phyloP scores from a whole-genome alignment of 2,797 vertebrate genomes.

The Sebastes minor region DNA sequence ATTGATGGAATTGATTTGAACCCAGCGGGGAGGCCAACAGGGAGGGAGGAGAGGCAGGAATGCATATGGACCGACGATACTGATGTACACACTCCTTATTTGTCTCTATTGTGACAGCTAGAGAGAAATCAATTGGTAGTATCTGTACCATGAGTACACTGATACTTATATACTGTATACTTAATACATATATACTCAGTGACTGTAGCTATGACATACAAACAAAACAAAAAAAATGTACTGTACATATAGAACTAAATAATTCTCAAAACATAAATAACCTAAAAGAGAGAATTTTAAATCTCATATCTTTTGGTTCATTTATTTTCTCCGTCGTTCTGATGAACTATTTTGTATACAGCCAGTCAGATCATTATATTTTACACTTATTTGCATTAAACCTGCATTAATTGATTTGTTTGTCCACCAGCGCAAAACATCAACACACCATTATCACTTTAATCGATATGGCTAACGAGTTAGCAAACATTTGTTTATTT shows the following conservation, averaged over 20 bases:
- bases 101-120: background rate
- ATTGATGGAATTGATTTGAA: slow-evolving; percentile 74
- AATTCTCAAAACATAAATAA: background rate
- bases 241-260: background rate
- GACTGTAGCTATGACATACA: background rate
- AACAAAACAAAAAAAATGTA: background rate
- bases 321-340: background rate
- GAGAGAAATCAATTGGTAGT: background rate
- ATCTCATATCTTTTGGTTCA: background rate
- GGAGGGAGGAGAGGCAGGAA: slow-evolving; percentile 15
- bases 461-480: background rate
- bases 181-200: too few relatives aligned
- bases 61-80: slow-evolving; percentile 1
- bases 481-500: background rate
- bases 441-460: background rate
- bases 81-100: background rate
- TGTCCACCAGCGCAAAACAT: background rate
- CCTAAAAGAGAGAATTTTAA: background rate
- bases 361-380: background rate
- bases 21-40: slow-evolving; percentile 49
- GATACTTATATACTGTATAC: background rate
- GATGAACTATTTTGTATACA: background rate
- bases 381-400: background rate
- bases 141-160: background rate
- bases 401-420: background rate